Percentiles rank a stretch among this genome's conserved stretches.
phyloP scores from a whole-genome alignment of 2,888 invertebrate genomes.

The Chirona hameri region DNA sequence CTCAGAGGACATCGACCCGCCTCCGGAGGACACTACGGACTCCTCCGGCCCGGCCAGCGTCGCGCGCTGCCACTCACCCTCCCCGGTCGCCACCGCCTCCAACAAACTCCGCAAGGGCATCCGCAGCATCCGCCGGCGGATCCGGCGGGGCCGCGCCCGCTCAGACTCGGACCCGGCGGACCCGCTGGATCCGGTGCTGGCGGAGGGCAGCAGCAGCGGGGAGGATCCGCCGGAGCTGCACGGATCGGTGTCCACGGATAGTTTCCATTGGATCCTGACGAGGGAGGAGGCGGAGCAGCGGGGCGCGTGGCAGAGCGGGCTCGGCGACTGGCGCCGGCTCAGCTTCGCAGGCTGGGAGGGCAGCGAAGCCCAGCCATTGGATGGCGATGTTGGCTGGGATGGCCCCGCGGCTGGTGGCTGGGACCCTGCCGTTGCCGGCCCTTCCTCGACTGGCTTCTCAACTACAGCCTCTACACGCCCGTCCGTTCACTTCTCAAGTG shows the following conservation, averaged over 20 bases:
- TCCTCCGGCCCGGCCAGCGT: neutral
- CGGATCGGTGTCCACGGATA: neutral
- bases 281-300: neutral
- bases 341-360: too few species aligned
- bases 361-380: too few species aligned
- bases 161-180: neutral
- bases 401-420: too few species aligned
- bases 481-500: too few species aligned
- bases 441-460: too few species aligned
- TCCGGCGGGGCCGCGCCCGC: neutral
- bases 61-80: neutral
- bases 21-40: neutral
- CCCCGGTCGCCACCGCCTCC: neutral
- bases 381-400: too few species aligned
- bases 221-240: neutral
- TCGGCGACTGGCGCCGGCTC: neutral
- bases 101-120: neutral
- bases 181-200: neutral
- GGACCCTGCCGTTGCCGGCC: too few species aligned
- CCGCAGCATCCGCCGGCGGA: neutral
- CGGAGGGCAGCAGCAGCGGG: neutral
- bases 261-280: conserved; percentile 22
- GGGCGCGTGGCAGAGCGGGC: neutral
- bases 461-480: too few species aligned
- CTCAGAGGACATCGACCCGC: conserved; percentile 5